phyloP scores from a whole-genome alignment of 30 jellyfish, hydroid and myxozoan species.

The Catostylus mosaicus region DNA sequence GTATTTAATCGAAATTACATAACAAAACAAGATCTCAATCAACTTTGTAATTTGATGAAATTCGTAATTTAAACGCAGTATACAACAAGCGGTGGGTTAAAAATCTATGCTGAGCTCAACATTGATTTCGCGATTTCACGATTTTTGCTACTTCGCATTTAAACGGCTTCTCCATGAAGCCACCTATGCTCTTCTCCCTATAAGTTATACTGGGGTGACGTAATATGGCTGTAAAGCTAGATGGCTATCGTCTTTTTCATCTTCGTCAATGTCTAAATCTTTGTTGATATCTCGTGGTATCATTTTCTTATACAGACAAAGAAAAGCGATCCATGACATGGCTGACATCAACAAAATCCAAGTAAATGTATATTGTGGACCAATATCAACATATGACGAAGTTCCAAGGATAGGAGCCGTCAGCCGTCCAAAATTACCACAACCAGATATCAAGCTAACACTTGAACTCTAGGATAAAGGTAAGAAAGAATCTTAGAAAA shows the following conservation, averaged over 20 bases:
- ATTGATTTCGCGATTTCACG: no score
- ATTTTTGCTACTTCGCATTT: no score
- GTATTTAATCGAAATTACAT: no score
- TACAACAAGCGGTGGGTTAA: no score
- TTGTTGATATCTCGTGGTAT: neutral
- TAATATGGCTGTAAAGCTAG: neutral
- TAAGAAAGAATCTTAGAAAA: neutral
- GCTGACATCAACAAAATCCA: constrained; percentile 17
- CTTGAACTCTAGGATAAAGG: constrained; percentile 18
- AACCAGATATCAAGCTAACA: constrained; percentile 55
- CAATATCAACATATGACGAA: constrained; percentile 45
- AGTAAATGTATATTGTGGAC: constrained; percentile 53
- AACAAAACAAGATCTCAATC: no score
- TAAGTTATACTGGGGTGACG: constrained; percentile 15
- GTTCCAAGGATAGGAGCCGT: constrained; percentile 65
- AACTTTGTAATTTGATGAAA: no score
- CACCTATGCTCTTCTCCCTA: no score
- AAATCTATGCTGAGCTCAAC: no score
- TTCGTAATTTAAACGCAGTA: no score
- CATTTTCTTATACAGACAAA: constrained; percentile 10
- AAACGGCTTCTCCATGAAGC: no score
- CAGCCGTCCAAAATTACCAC: constrained; percentile 57
- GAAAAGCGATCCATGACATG: neutral
- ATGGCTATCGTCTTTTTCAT: neutral
- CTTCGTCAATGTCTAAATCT: neutral